Evolutionary conservation across 2,797 vertebrate species (phyloP).

Genomic region (Gobio occitaniae): DNA sequence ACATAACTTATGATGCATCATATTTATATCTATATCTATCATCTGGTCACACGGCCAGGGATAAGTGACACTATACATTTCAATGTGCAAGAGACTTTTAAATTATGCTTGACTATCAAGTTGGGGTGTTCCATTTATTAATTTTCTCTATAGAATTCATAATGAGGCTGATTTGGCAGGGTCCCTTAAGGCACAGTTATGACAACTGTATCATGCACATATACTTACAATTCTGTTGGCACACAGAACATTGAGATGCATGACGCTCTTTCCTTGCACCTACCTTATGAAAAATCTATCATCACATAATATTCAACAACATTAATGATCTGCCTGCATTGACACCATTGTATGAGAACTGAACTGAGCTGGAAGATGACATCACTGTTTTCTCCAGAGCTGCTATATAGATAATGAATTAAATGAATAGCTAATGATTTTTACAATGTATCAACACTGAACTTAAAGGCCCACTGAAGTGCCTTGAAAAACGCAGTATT

Average conservation of each 20-base stretch:
- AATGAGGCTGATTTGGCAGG: neutral
- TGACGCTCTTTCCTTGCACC: neutral
- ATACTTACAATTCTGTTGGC: neutral
- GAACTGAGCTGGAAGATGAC: too few species aligned
- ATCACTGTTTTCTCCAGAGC: too few species aligned
- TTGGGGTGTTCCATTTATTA: neutral
- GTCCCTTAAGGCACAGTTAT: neutral
- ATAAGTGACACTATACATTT: neutral
- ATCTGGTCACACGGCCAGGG: neutral
- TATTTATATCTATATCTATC: neutral
- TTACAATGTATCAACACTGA: too few species aligned
- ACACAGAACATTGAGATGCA: neutral
- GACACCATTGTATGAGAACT: too few species aligned
- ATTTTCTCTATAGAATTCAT: neutral
- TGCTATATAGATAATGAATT: too few species aligned
- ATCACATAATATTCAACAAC: neutral
- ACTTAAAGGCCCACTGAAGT: too few species aligned
- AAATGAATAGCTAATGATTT: too few species aligned
- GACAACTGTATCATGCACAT: neutral
- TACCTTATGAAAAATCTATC: neutral
- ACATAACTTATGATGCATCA: neutral
- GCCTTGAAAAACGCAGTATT: too few species aligned
- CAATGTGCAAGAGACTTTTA: neutral
- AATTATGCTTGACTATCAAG: neutral
- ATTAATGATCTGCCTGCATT: too few species aligned